phyloP scores from a whole-genome alignment of 2,888 invertebrate genomes.

The Volucella bombylans region DNA sequence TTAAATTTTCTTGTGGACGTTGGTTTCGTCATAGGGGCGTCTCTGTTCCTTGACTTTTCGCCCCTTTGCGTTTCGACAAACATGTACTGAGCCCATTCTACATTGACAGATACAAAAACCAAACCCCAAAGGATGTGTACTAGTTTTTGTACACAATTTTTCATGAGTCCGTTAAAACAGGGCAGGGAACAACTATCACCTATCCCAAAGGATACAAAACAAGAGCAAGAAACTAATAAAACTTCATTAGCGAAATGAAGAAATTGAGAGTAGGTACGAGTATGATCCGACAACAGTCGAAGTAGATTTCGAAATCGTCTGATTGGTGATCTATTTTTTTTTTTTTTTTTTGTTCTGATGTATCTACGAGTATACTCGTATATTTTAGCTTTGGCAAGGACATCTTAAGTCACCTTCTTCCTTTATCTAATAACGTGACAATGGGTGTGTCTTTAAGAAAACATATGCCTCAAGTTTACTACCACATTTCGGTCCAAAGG shows the following conservation, averaged over 20 bases:
- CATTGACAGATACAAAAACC: constrained; percentile 62
- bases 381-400: constrained; percentile 39
- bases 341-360: constrained; percentile 25
- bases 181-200: constrained; percentile 19
- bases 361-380: constrained; percentile 20
- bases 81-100: constrained; percentile 45
- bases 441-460: constrained; percentile 41
- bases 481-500: constrained; percentile 16
- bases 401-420: constrained; percentile 36
- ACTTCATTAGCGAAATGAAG: constrained; percentile 55
- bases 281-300: constrained; percentile 54
- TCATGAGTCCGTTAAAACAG: constrained; percentile 29
- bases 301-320: constrained; percentile 23
- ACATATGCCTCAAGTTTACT: constrained; percentile 45
- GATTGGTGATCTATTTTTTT: constrained; percentile 18
- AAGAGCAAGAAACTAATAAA: constrained; percentile 52
- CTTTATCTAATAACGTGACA: constrained; percentile 12
- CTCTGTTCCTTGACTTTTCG: constrained; percentile 52
- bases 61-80: constrained; percentile 37
- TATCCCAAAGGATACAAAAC: constrained; percentile 54
- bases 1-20: constrained; percentile 70
- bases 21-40: constrained; percentile 45
- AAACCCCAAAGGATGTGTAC: constrained; percentile 70
- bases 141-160: constrained; percentile 70
- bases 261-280: not conserved